Percentiles rank a stretch among this genome's conserved stretches.
phyloP scores from a whole-genome alignment of 2,797 vertebrate genomes.

The Diceros bicornis region DNA sequence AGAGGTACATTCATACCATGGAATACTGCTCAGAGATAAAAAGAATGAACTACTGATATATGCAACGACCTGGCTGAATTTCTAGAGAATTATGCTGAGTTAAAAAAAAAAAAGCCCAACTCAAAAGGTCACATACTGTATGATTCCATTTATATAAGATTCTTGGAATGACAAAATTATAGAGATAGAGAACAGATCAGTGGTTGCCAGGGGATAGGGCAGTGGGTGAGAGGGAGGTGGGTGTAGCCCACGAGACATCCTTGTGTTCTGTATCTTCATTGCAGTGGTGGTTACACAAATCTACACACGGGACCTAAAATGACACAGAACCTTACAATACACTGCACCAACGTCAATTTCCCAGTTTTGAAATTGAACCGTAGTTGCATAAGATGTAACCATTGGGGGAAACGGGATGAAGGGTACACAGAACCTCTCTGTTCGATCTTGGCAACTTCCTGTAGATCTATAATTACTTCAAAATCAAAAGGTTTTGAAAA shows the following conservation, averaged over 20 bases:
- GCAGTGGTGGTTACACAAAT: neutral
- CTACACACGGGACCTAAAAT: accelerated
- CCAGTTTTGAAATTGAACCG: too few species aligned
- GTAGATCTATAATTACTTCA: neutral
- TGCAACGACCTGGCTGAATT: accelerated
- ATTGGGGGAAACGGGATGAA: neutral
- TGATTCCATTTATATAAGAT: neutral
- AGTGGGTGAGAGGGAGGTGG: neutral
- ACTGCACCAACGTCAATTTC: accelerated
- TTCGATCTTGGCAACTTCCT: neutral
- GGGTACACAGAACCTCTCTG: too few species aligned
- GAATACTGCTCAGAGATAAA: neutral
- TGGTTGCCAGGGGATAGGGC: neutral
- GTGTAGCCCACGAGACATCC: neutral
- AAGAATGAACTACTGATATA: accelerated
- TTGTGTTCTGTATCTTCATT: too few species aligned
- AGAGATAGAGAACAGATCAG: neutral
- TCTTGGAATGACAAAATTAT: neutral
- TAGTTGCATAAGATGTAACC: accelerated
- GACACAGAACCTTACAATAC: neutral
- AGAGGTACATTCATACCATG: accelerated
- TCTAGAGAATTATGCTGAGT: neutral
- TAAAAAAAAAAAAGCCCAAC: neutral
- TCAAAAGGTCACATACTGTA: neutral
- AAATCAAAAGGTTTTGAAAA: neutral